Conservation (phyloP, 2,888 invertebrate species). For the Taphrorychus bicolor region DNA sequence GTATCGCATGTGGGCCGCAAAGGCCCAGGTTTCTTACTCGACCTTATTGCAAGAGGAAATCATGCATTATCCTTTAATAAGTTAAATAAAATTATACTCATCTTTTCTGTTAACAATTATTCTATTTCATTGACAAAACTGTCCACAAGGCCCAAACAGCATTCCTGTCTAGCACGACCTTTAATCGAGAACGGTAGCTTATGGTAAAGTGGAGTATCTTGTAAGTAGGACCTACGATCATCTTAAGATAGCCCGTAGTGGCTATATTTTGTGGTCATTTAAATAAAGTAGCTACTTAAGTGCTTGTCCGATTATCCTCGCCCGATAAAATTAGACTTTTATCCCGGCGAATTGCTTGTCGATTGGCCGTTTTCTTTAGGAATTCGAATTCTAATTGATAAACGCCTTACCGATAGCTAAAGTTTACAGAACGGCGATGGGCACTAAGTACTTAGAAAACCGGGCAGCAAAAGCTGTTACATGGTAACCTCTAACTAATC, state of each 20-base stretch:
- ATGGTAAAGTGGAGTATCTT: slow-evolving; percentile 55
- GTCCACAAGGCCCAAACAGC: neutral
- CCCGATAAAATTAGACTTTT: slow-evolving; percentile 10
- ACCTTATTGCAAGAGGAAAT: too few species aligned
- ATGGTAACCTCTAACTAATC: neutral
- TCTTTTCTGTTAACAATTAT: too few species aligned
- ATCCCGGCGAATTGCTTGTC: neutral
- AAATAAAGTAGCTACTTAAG: slow-evolving; percentile 26
- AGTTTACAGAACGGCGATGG: neutral
- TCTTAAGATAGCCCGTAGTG: slow-evolving; percentile 35
- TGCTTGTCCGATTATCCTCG: slow-evolving; percentile 25
- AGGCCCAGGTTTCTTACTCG: slow-evolving; percentile 10
- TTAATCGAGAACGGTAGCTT: slow-evolving; percentile 50
- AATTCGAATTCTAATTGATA: neutral
- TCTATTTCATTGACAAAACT: neutral
- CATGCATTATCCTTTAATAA: too few species aligned
- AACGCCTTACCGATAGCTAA: neutral
- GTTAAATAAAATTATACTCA: too few species aligned
- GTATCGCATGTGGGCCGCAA: slow-evolving; percentile 19
- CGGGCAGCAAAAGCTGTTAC: neutral
- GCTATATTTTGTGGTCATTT: slow-evolving; percentile 26
- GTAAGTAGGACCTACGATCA: slow-evolving; percentile 49
- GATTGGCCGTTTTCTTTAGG: neutral
- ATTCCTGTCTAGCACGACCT: slow-evolving; percentile 4
- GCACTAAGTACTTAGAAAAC: neutral